Evolutionary conservation across 2,113 vertebrate species (phyloP), one percentile per base, ranked within the genome.

Genomic region (Gymnogyps californianus): DNA sequence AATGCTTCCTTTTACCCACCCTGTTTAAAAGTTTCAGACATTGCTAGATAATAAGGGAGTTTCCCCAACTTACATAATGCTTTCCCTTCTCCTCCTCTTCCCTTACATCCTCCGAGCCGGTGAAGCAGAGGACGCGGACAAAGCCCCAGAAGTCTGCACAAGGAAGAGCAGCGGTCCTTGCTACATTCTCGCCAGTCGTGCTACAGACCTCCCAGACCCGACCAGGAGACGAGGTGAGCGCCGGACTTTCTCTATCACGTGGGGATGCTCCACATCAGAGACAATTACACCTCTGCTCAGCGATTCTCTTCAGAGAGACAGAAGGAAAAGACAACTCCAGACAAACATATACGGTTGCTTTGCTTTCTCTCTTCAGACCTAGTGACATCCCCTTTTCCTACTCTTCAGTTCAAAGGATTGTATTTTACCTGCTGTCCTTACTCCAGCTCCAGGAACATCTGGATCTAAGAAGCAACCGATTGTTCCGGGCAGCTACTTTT

Each of bases 401-500:
- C 16, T 93, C 75, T 44, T 61, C 65, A 40, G 18, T 49, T 89
- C 38, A 85, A 95, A 91, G 51, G 66, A 74, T 32, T 83, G 14
- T 36, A 38, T 66, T 88, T 95, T 91, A 96, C 82, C 87, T 93
- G 55, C 51, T 2, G 11, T 52, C 51, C 38, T 91, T 64, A 34
- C 69, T 88, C 70, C 78, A 69, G 19, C 74, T 64, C 54, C 81
- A 83, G 58, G 51, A 77, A 86, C 49, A 51, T 18, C 70, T 47
- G 24, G 32, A 65, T 47, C 36, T 51, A 7, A 61, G 44, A 93
- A 96, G 52, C 0, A 0, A 61, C 15, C 0, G 0, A 8, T 46
- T 1, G 4, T 91, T 62, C 78, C 11, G 7, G 28, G 36, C 54
- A 90, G 66, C 11, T 65, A 16, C 46, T 82, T 83, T 26, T 57